phyloP scores from a whole-genome alignment of 2,113 vertebrate species.

The Saccopteryx leptura region DNA sequence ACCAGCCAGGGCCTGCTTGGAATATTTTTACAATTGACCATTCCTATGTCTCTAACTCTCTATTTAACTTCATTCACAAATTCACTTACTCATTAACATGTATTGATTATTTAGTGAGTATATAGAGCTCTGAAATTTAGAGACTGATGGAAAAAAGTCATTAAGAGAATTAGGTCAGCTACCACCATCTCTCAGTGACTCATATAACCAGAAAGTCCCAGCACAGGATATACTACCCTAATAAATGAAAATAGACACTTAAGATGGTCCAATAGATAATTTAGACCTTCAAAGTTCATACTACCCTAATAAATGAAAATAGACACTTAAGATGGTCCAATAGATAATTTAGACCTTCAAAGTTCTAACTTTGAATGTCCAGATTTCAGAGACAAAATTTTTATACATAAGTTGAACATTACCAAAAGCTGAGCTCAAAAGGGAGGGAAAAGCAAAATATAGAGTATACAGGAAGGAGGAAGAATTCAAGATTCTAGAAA shows the following conservation, averaged over 20 bases:
- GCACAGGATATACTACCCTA: background rate
- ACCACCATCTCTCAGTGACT: background rate
- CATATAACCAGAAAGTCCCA: background rate
- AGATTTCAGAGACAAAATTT: background rate
- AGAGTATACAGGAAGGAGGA: background rate
- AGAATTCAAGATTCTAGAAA: background rate
- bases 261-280: background rate
- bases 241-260: background rate
- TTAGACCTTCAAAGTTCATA: background rate
- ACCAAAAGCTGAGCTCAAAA: background rate
- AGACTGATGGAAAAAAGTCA: background rate
- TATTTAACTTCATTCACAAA: background rate
- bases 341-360: background rate
- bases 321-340: constrained; percentile 17
- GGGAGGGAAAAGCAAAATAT: background rate
- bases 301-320: no score
- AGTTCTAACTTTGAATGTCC: background rate
- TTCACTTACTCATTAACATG: background rate
- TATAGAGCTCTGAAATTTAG: background rate
- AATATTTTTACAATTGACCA: background rate
- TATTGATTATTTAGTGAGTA: background rate
- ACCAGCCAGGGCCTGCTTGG: no score
- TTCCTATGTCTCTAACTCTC: background rate
- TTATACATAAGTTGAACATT: background rate
- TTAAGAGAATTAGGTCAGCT: background rate